Conservation (phyloP, 2,797 vertebrate species). For the Xerus rutilus region DNA sequence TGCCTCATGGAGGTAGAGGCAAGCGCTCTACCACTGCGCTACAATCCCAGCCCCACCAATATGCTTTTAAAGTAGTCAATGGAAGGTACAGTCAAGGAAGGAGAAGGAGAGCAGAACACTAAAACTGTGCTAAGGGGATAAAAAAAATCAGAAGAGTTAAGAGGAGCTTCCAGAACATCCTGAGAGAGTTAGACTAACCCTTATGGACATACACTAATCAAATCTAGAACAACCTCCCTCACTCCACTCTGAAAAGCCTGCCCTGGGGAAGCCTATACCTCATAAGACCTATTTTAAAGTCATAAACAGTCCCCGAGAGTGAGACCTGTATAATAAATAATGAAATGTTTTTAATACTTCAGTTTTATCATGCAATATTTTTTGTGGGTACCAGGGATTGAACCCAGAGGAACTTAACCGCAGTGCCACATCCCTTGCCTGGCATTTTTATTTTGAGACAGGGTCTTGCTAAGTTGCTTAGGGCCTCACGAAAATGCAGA, state of each 20-base stretch:
- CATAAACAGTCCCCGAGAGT: background rate
- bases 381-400: too few relatives aligned
- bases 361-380: background rate
- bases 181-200: too few relatives aligned
- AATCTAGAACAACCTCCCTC: background rate
- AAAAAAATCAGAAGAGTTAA: background rate
- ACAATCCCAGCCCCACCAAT: too few relatives aligned
- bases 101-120: background rate
- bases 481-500: too few relatives aligned
- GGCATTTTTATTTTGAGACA: too few relatives aligned
- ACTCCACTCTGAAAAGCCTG: background rate
- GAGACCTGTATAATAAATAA: background rate
- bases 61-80: background rate
- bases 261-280: background rate
- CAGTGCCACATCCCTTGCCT: too few relatives aligned
- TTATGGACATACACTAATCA: too few relatives aligned
- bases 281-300: background rate
- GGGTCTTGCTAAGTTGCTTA: too few relatives aligned
- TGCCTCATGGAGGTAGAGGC: too few relatives aligned
- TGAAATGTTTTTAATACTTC: background rate
- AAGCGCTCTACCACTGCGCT: too few relatives aligned
- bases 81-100: background rate
- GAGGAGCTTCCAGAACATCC: background rate
- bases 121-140: background rate
- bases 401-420: too few relatives aligned